These are phyloP conservation scores for Dreissena polymorpha DNA, from an alignment of 1,140 invertebrate species.

Conservation along the genomic window DNA sequence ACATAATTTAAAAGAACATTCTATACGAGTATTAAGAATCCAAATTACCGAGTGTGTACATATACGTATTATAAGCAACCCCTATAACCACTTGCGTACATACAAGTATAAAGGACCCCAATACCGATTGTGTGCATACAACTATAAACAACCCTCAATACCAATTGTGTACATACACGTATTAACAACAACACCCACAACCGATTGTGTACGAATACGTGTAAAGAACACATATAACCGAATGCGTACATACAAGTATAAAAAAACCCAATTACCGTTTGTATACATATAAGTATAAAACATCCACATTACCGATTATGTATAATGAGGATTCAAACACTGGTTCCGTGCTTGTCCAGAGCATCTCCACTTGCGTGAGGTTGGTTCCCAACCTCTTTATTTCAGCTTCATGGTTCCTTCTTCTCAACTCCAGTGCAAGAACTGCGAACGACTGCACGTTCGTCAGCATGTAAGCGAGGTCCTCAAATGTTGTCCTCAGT, in stretches of 20 bases:
- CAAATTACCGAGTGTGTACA: too few species aligned
- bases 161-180: too few species aligned
- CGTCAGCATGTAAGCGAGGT: background rate
- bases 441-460: background rate
- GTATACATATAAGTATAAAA: background rate
- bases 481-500: background rate
- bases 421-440: slow-evolving; percentile 5
- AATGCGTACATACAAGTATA: background rate
- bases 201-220: too few species aligned
- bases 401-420: slow-evolving; percentile 4
- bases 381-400: slow-evolving; percentile 1
- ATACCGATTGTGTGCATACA: too few species aligned
- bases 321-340: slow-evolving; percentile 1
- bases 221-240: background rate
- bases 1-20: too few species aligned
- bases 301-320: slow-evolving; percentile 10
- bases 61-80: too few species aligned
- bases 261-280: background rate
- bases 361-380: background rate
- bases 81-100: too few species aligned
- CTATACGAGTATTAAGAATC: too few species aligned
- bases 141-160: too few species aligned
- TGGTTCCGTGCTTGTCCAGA: slow-evolving; percentile 5
- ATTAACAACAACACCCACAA: too few species aligned
- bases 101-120: too few species aligned